These are phyloP conservation scores for Chaetogeoica ovagalla DNA, from an alignment of 2,888 invertebrate species.

Conservation along the genomic window DNA sequence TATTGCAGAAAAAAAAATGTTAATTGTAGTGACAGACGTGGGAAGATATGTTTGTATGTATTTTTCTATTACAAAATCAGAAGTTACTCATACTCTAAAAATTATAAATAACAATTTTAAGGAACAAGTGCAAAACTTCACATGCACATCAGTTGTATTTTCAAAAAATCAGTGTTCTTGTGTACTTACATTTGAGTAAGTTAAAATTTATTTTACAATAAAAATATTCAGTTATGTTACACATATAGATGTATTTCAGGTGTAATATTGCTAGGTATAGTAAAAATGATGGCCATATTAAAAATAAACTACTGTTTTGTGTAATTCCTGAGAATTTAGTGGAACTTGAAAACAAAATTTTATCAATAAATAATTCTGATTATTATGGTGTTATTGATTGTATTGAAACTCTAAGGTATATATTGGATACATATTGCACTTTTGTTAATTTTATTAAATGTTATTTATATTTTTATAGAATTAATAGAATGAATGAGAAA, in stretches of 20 bases:
- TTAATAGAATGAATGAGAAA: conserved; percentile 22
- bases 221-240: not conserved
- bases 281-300: conserved; percentile 42
- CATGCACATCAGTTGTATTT: conserved; percentile 46
- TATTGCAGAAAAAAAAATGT: conserved; percentile 14
- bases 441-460: not conserved
- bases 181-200: conserved; percentile 40
- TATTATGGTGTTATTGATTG: conserved; percentile 47
- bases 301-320: conserved; percentile 45
- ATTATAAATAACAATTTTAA: conserved; percentile 29
- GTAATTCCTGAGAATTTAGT: conserved; percentile 42
- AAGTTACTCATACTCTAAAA: conserved; percentile 20
- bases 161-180: conserved; percentile 43
- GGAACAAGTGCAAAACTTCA: conserved; percentile 39
- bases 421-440: not conserved
- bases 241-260: not conserved
- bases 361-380: conserved; percentile 14
- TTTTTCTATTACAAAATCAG: conserved; percentile 1
- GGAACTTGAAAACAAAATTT: conserved; percentile 41
- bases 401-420: conserved; percentile 39
- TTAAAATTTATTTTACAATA: not conserved
- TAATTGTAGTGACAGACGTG: conserved; percentile 33
- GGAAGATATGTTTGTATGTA: conserved; percentile 40
- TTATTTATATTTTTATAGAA: conserved; percentile 21
- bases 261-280: conserved; percentile 37